phyloP scores from a whole-genome alignment of 2,888 invertebrate species.

The Napeogenes sylphis region DNA sequence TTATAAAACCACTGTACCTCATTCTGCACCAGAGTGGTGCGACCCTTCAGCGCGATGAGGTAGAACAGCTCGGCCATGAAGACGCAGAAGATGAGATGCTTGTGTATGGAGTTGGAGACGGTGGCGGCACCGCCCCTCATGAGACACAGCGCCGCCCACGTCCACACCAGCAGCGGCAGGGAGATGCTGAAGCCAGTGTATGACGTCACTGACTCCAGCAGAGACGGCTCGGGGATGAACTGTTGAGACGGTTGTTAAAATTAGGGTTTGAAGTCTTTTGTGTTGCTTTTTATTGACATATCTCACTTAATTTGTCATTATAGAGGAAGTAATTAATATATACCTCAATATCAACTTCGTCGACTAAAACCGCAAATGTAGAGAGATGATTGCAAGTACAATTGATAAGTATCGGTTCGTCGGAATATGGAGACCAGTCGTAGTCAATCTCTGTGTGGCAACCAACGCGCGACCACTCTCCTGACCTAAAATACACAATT shows the following conservation, averaged over 20 bases:
- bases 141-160: constrained; percentile 88
- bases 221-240: constrained; percentile 91
- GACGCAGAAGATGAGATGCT: constrained; percentile 94
- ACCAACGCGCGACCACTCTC: constrained; percentile 93
- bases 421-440: constrained; percentile 75
- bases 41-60: constrained; percentile 90
- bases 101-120: constrained; percentile 95
- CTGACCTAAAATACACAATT: constrained; percentile 72
- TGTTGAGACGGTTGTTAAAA: constrained; percentile 38
- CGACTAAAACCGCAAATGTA: constrained; percentile 93
- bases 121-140: constrained; percentile 89
- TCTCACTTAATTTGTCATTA: no score
- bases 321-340: constrained; percentile 22
- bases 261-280: no score
- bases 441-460: constrained; percentile 90
- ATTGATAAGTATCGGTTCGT: constrained; percentile 85
- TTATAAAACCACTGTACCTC: constrained; percentile 75
- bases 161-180: constrained; percentile 85
- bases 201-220: constrained; percentile 90
- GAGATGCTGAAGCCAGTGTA: constrained; percentile 93
- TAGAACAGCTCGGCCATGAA: constrained; percentile 92
- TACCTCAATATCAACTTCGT: constrained; percentile 92
- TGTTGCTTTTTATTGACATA: no score
- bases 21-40: constrained; percentile 87
- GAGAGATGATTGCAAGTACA: constrained; percentile 96